Base-by-base conservation (phyloP, 2,113 vertebrate genomes). In the Talpa occidentalis region DNA sequence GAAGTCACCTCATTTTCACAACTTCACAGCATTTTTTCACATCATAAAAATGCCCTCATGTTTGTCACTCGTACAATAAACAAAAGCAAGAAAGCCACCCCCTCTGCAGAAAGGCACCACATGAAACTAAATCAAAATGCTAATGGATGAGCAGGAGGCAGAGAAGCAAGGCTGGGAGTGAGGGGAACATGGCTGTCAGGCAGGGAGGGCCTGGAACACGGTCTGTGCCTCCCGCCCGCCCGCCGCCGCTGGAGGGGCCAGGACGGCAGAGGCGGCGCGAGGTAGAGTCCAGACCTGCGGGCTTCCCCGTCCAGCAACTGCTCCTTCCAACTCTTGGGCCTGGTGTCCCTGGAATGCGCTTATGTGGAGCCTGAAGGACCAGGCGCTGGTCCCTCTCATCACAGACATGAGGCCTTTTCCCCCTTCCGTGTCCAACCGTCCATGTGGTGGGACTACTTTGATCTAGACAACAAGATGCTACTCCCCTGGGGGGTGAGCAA, bases 41-140 rank as follows among this genome's bases (percentile, higher is more conserved):
- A 42, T 90, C 91, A 93, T 92, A 95, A 26, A 97, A 96, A 90
- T 94, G 84, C 1, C 10, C 88, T 42, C 21, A 5, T 30, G 76
- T 95, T 96, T 96, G 42, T 60, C 54, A 32, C 56, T 66, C 19
- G 1, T 78, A 64, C 42, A 90, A 90, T 78, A 93, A 97, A 93
- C 87, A 90, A 97, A 97, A 80, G 91, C 67, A 91, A 93, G 94
- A 62, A 93, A 78, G 86, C 95, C 90, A 80, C 92, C 84, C 93
- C 6, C 49, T 94, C 97, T 96, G 96, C 59, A 91, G 79, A 30
- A 26, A 77, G 17, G 66, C 42, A 6, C 73, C 72, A 69, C 28
- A 56, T 44, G 81, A 96, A 97, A 95, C 10, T 79, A 90, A 94
- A 87, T 91, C 69, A 90, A 96, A 92, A 78, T 91, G 64, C 15